Evolutionary conservation across 23 tunicate species (phyloP).

Genomic region (Phallusia fumigata): DNA sequence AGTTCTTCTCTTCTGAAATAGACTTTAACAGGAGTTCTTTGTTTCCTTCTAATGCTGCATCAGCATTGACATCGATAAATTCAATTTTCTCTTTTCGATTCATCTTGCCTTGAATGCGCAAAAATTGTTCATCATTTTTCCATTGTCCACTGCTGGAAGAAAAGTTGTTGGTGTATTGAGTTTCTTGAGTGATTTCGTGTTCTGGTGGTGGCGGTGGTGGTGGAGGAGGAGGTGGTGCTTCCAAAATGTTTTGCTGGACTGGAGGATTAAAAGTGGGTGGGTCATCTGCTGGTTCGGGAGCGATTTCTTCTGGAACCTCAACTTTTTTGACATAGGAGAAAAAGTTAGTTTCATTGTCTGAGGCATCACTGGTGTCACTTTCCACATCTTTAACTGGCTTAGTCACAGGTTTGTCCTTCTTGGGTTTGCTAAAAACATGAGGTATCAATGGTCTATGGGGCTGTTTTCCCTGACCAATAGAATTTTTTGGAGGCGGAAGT

Average conservation of each 20-base stretch:
- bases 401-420: not conserved
- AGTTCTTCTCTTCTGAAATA: constrained; percentile 73
- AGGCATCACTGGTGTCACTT: constrained; percentile 15
- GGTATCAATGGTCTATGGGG: constrained; percentile 50
- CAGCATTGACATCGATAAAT: constrained; percentile 75
- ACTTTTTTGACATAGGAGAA: constrained; percentile 59
- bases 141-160: not conserved
- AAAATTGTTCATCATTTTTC: constrained; percentile 29
- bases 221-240: constrained; percentile 1
- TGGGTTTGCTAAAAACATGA: constrained; percentile 47
- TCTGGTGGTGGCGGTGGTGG: not conserved
- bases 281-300: not conserved
- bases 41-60: constrained; percentile 71
- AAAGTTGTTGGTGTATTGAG: not conserved
- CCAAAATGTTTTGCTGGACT: not conserved
- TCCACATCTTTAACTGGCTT: not conserved
- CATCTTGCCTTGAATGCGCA: constrained; percentile 61
- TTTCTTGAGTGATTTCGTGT: not conserved
- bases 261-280: not conserved
- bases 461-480: constrained; percentile 52
- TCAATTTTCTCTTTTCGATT: constrained; percentile 73
- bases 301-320: constrained; percentile 26
- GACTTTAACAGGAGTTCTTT: constrained; percentile 68
- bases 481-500: constrained; percentile 83
- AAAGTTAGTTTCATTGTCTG: constrained; percentile 45